Conservation (phyloP, 2,113 vertebrate genomes). For the Mugil cephalus region DNA sequence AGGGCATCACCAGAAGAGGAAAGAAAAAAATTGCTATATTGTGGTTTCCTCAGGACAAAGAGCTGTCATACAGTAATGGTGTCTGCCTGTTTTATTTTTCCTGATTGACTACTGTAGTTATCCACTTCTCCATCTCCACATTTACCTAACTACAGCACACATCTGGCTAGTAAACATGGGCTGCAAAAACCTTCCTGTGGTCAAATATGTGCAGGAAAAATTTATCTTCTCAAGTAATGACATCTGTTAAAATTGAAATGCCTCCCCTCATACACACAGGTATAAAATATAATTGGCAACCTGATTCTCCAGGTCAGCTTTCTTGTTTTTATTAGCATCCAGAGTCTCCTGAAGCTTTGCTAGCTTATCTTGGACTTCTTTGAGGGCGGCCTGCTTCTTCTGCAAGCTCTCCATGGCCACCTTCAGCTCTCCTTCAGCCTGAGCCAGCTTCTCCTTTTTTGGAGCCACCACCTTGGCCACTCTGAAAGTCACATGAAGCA, state of each 20-base stretch:
- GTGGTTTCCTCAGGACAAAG: neutral
- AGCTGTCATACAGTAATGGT: neutral
- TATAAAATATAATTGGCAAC: slow-evolving; percentile 65
- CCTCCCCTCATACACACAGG: neutral
- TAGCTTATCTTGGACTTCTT: slow-evolving; percentile 89
- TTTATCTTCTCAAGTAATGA: neutral
- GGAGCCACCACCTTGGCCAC: slow-evolving; percentile 91
- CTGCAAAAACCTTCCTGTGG: neutral
- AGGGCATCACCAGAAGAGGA: slow-evolving; percentile 5
- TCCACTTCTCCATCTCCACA: no score
- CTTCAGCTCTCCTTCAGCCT: slow-evolving; percentile 86
- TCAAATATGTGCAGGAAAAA: neutral
- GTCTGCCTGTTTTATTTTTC: no score
- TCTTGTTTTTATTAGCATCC: slow-evolving; percentile 89
- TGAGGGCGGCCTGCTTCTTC: slow-evolving; percentile 89
- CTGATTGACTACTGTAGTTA: no score
- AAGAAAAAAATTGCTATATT: neutral
- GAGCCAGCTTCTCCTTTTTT: slow-evolving; percentile 88
- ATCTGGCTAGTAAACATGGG: neutral
- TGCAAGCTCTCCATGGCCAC: slow-evolving; percentile 86
- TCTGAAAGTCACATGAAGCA: slow-evolving; percentile 69
- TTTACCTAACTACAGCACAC: no score
- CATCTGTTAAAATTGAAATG: neutral
- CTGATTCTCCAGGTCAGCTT: slow-evolving; percentile 90
- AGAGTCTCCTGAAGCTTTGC: slow-evolving; percentile 84